These are phyloP conservation scores for Cistogaster globosa DNA, from an alignment of 2,888 invertebrate genomes.

Conservation along the genomic window DNA sequence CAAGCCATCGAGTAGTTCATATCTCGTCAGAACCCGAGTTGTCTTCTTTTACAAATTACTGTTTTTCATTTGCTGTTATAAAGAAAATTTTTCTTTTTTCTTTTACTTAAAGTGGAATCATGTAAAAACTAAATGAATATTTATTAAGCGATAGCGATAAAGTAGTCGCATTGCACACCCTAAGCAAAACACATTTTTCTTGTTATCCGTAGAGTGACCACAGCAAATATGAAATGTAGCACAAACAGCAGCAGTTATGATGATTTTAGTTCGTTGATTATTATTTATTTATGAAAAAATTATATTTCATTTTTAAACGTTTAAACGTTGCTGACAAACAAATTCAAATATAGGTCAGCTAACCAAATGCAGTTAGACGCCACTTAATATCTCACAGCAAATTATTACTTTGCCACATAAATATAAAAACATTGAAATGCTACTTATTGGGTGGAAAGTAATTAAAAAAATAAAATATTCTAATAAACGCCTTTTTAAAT, in stretches of 20 bases:
- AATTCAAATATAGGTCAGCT: slow-evolving; percentile 39
- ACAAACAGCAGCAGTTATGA: not conserved
- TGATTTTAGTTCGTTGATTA: slow-evolving; percentile 20
- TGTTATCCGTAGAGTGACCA: slow-evolving; percentile 6
- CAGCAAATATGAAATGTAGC: slow-evolving; percentile 17
- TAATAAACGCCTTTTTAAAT: not conserved
- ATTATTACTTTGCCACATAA: not conserved
- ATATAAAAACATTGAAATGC: not conserved
- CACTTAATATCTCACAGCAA: not conserved
- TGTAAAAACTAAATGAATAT: too few species aligned
- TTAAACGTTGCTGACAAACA: slow-evolving; percentile 27
- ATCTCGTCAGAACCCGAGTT: too few species aligned
- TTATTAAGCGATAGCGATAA: too few species aligned
- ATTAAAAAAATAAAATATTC: slow-evolving; percentile 28
- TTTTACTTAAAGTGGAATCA: too few species aligned
- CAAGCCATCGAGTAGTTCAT: too few species aligned
- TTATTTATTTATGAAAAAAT: slow-evolving; percentile 39
- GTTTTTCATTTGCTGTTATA: too few species aligned
- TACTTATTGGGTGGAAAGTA: slow-evolving; percentile 45
- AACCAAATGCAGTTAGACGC: slow-evolving; percentile 16
- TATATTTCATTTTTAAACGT: not conserved
- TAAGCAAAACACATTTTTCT: too few species aligned
- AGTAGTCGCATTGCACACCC: too few species aligned
- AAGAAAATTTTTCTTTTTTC: too few species aligned
- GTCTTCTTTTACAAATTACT: too few species aligned